Percentiles rank a stretch among this genome's conserved stretches.
Conservation (phyloP, 2,888 invertebrate species). For the Trimorus sp. region DNA sequence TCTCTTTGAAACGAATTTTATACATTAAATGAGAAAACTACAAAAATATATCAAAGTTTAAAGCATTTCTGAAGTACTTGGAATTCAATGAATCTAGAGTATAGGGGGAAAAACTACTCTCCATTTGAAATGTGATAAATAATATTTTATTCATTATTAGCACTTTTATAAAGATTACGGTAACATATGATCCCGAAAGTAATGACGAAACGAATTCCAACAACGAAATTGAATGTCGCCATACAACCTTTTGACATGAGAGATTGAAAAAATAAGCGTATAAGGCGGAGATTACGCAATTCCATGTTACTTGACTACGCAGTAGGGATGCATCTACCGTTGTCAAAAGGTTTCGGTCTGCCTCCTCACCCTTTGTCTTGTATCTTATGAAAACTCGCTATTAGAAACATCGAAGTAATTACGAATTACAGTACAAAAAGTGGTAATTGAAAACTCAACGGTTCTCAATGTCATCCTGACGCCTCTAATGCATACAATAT, state of each 20-base stretch:
- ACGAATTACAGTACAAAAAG: conserved; percentile 53
- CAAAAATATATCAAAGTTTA: too few relatives aligned
- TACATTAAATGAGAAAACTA: too few relatives aligned
- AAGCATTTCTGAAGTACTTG: too few relatives aligned
- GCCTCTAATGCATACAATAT: conserved; percentile 55
- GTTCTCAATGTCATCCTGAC: conserved; percentile 57
- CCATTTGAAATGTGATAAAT: conserved; percentile 48
- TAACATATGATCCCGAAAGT: conserved; percentile 44
- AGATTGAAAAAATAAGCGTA: conserved; percentile 25
- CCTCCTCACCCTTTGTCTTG: not conserved
- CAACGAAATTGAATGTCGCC: conserved; percentile 15
- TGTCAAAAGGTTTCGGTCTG: conserved; percentile 38
- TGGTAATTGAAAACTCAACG: conserved; percentile 52
- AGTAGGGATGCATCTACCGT: conserved; percentile 28
- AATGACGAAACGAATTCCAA: conserved; percentile 30
- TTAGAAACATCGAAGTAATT: conserved; percentile 60
- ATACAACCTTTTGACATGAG: conserved; percentile 37
- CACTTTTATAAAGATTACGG: conserved; percentile 49
- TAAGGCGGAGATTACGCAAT: conserved; percentile 43
- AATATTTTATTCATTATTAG: conserved; percentile 55
- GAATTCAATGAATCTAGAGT: too few relatives aligned
- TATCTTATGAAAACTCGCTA: conserved; percentile 43
- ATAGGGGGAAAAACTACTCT: too few relatives aligned
- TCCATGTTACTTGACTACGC: conserved; percentile 42
- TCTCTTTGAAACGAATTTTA: too few relatives aligned